phyloP scores from a whole-genome alignment of 2,797 vertebrate genomes.

The Tangara arthus region DNA sequence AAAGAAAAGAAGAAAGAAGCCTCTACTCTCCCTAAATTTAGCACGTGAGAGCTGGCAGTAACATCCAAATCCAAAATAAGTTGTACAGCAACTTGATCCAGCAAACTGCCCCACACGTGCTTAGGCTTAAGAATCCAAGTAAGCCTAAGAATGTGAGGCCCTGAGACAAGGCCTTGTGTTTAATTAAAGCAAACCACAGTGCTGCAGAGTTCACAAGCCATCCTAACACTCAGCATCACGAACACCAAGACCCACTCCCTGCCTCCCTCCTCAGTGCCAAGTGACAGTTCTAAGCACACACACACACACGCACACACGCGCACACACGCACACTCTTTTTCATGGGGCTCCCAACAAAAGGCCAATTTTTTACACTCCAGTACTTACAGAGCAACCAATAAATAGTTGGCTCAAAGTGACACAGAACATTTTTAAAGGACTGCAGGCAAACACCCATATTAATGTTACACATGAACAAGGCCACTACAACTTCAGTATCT shows the following conservation, averaged over 20 bases:
- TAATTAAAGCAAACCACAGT: conserved; percentile 10
- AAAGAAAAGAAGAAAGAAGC: not conserved
- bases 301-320: no score
- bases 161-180: not conserved
- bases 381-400: not conserved
- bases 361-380: not conserved
- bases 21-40: not conserved
- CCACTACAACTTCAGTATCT: not conserved
- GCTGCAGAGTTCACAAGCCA: not conserved
- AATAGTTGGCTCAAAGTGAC: not conserved
- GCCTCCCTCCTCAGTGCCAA: not conserved
- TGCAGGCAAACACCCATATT: not conserved
- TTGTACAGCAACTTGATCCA: not conserved
- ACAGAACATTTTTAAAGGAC: not conserved
- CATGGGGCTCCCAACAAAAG: not conserved
- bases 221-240: not conserved
- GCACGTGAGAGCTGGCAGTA: not conserved
- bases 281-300: not conserved
- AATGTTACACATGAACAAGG: not conserved
- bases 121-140: not conserved
- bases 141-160: conserved; percentile 13
- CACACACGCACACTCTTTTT: not conserved
- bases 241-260: not conserved
- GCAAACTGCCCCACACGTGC: not conserved
- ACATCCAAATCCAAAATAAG: conserved; percentile 32